Base-by-base conservation (phyloP, 64 coral and sea anemone species). In the Porites australiensis region DNA sequence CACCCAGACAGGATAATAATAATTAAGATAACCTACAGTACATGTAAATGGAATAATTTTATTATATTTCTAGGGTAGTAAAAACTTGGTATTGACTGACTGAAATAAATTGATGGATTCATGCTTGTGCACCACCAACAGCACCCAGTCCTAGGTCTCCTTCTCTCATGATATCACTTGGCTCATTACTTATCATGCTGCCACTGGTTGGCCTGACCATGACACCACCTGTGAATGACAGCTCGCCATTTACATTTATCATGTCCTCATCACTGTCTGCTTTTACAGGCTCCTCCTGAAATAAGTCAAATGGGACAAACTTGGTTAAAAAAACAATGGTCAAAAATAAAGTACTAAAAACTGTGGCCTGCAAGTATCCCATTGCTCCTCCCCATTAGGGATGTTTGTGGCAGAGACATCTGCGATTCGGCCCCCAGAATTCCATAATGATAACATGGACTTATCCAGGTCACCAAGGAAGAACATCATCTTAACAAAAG, bases 101-200 rank as follows among this genome's bases (percentile, higher is more conserved):
- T 57, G 1, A 57, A 19, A 7, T 23, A 57, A 19, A 7, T 23
- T 59, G 19, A 46, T 9, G 58, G 14, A 20, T 77, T 93, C 60
- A 87, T 66, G 70, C 45, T 44, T 61, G 77, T 8, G 57, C 7
- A 46, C 82, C 47, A 0, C 64, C 69, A 9, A 82, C 8, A 13
- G 92, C 77, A 20, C 95, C 95, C 49, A 97, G 70, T 54, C 95
- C 95, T 46, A 97, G 88, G 74, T 97, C 95, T 3, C 95, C 95
- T 44, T 94, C 87, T 0, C 90, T 84, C 66, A 94, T 74, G 27
- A 60, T 61, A 3, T 92, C 90, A 85, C 58, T 69, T 1, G 82
- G n/a, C 6, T 61, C 82, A 84, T 79, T 77, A n/a, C 58, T 94
- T 2, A 88, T 7, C 10, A 81, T 61, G 23, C 92, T 91, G 21